Percentiles rank a stretch among this genome's conserved stretches.
Conservation (phyloP, 2,888 invertebrate species). For the Anoncus sp. region DNA sequence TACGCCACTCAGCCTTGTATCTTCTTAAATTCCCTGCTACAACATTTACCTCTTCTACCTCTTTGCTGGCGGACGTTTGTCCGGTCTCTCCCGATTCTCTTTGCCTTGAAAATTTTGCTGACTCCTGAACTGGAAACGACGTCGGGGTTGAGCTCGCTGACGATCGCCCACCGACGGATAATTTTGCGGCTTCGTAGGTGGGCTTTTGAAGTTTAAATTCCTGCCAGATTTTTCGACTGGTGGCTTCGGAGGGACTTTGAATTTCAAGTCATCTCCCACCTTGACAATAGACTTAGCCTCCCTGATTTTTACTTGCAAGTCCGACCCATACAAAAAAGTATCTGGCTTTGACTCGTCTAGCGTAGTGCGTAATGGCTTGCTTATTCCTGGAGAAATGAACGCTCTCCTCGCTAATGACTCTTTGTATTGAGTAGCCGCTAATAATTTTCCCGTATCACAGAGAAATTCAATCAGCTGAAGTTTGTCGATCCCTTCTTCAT, state of each 20-base stretch:
- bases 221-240: background rate
- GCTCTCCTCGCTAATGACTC: conserved; percentile 44
- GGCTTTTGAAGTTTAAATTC: conserved; percentile 45
- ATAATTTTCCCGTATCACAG: conserved; percentile 25
- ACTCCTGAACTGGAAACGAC: too few relatives aligned
- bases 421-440: conserved; percentile 24
- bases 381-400: conserved; percentile 41
- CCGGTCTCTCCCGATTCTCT: too few relatives aligned
- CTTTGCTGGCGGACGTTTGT: too few relatives aligned
- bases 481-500: conserved; percentile 18
- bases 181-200: conserved; percentile 14
- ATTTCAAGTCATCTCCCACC: conserved; percentile 43
- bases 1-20: background rate
- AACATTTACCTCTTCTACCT: too few relatives aligned
- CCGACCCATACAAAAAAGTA: conserved; percentile 35
- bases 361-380: conserved; percentile 11
- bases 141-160: too few relatives aligned
- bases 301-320: conserved; percentile 35
- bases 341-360: conserved; percentile 34
- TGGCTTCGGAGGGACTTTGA: conserved; percentile 10
- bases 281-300: conserved; percentile 36
- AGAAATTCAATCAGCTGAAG: conserved; percentile 19
- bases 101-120: too few relatives aligned
- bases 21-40: background rate
- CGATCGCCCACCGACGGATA: conserved; percentile 19